Conservation (phyloP, 2,888 invertebrate genomes). For the Diaphora mendica region DNA sequence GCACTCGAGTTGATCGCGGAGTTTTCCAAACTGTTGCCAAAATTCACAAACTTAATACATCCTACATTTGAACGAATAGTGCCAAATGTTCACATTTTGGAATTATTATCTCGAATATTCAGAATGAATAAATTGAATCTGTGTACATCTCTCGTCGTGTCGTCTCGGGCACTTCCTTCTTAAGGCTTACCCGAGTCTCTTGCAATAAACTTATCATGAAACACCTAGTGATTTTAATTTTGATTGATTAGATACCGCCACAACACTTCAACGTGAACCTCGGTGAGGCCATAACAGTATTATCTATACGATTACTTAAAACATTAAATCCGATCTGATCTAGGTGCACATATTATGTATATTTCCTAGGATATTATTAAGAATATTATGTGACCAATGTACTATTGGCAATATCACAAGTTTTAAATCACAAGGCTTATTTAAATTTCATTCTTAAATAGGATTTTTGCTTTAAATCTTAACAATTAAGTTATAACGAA, state of each 20-base stretch:
- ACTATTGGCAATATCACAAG: neutral
- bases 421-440: neutral
- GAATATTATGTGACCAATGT: no score
- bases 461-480: neutral
- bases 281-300: neutral
- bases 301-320: neutral
- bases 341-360: no score
- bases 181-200: neutral
- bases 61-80: constrained; percentile 32
- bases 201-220: neutral
- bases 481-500: neutral
- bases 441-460: neutral
- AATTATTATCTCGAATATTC: constrained; percentile 18
- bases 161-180: neutral
- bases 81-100: constrained; percentile 30
- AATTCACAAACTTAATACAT: constrained; percentile 39
- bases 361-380: no score
- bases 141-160: neutral
- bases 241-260: neutral
- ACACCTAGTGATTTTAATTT: neutral
- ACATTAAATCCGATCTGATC: neutral
- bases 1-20: constrained; percentile 23
- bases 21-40: constrained; percentile 47
- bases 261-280: neutral
- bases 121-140: constrained; percentile 18